These are phyloP conservation scores for Melanogrammus aeglefinus DNA, from an alignment of 2,797 vertebrate species.

Conservation along the genomic window DNA sequence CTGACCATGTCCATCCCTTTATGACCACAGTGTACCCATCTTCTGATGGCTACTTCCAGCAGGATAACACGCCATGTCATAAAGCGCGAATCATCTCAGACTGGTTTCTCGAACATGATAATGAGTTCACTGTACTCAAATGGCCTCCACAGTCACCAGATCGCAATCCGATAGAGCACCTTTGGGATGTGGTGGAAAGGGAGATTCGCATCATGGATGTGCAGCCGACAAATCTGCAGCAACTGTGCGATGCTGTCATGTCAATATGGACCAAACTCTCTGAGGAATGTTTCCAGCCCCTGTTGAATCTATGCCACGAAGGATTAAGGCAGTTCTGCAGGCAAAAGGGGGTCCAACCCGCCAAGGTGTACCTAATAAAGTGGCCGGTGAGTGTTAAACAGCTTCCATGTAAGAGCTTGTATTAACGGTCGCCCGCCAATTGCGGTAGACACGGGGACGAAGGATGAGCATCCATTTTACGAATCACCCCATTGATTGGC, in stretches of 20 bases:
- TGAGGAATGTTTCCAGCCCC: too few relatives aligned
- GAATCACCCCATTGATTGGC: too few relatives aligned
- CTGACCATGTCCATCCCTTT: not conserved
- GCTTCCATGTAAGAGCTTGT: conserved; percentile 21
- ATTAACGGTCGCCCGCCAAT: not conserved
- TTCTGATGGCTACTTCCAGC: conserved; percentile 42
- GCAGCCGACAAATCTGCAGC: conserved; percentile 58
- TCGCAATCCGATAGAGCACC: too few relatives aligned
- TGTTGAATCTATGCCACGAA: too few relatives aligned
- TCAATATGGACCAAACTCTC: conserved; percentile 27
- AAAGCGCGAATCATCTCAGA: not conserved
- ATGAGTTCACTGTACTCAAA: too few relatives aligned
- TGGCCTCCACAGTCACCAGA: too few relatives aligned
- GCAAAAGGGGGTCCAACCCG: too few relatives aligned
- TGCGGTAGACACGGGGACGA: conserved; percentile 6
- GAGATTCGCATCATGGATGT: conserved; percentile 52
- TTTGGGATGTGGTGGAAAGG: conserved; percentile 46
- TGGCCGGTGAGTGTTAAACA: too few relatives aligned
- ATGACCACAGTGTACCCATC: conserved; percentile 12
- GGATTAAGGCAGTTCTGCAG: too few relatives aligned
- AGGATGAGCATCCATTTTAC: not conserved
- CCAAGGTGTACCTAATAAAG: too few relatives aligned
- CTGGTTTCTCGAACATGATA: not conserved
- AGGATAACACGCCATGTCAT: conserved; percentile 16
- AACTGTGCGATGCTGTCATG: conserved; percentile 48